A percentile compares a stretch with the other conserved stretches of the same genome.
Conservation (phyloP, 2,113 vertebrate genomes). For the Halcyon senegalensis region DNA sequence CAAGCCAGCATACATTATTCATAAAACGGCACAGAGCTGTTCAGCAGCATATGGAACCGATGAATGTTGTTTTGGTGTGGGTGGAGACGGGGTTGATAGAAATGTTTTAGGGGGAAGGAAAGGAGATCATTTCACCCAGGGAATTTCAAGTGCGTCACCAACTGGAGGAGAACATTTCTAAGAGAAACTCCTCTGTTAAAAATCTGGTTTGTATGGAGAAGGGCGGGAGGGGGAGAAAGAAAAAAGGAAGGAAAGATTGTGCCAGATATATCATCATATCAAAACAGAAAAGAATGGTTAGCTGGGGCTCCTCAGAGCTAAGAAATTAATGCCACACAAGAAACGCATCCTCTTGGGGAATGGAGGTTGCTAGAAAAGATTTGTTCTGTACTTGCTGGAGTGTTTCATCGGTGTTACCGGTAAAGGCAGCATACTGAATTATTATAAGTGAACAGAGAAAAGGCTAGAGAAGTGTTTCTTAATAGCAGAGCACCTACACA, state of each 20-base stretch:
- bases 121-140: slow-evolving; percentile 49
- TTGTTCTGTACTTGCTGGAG: not conserved
- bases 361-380: not conserved
- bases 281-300: slow-evolving; percentile 1
- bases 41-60: slow-evolving; percentile 68
- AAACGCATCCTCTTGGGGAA: not conserved
- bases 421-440: not conserved
- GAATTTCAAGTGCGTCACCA: slow-evolving; percentile 66
- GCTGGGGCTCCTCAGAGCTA: not conserved
- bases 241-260: not conserved
- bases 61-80: slow-evolving; percentile 65
- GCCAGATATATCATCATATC: not conserved
- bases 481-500: not conserved
- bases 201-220: slow-evolving; percentile 40
- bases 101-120: slow-evolving; percentile 53
- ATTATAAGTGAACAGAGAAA: not conserved
- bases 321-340: not conserved
- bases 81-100: slow-evolving; percentile 46
- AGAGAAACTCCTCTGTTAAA: slow-evolving; percentile 61
- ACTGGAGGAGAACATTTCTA: slow-evolving; percentile 41
- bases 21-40: slow-evolving; percentile 58
- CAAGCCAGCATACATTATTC: slow-evolving; percentile 64
- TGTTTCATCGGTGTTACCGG: not conserved
- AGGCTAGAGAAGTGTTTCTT: not conserved
- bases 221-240: not conserved